phyloP scores from a whole-genome alignment of 2,797 vertebrate genomes.

The Liparis tanakae region DNA sequence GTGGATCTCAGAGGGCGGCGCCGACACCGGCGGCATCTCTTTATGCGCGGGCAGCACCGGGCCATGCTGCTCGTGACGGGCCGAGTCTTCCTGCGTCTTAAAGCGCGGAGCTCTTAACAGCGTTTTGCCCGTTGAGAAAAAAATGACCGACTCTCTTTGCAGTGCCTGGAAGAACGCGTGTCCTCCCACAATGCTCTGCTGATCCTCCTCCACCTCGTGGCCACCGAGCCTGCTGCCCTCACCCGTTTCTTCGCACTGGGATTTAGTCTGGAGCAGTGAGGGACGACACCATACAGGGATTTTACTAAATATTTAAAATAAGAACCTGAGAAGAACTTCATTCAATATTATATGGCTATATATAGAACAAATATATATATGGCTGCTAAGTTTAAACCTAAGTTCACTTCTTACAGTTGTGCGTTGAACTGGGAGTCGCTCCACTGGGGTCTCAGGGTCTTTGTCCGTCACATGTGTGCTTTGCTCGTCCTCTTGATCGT shows the following conservation, averaged over 20 bases:
- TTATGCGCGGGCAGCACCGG: background rate
- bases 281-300: background rate
- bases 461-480: slow-evolving; percentile 17
- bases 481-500: slow-evolving; percentile 68
- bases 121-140: slow-evolving; percentile 80
- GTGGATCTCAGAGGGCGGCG: slow-evolving; percentile 6
- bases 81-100: slow-evolving; percentile 43
- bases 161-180: slow-evolving; percentile 71
- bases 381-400: background rate
- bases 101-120: slow-evolving; percentile 51
- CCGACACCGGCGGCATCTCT: slow-evolving; percentile 3
- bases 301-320: background rate
- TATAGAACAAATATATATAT: too few relatives aligned
- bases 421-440: slow-evolving; percentile 26
- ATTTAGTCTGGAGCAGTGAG: slow-evolving; percentile 49
- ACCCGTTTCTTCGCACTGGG: slow-evolving; percentile 30
- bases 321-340: background rate
- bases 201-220: slow-evolving; percentile 2
- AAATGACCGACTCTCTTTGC: slow-evolving; percentile 83
- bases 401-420: slow-evolving; percentile 53
- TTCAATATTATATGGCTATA: background rate
- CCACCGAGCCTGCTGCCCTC: background rate
- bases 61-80: slow-evolving; percentile 2
- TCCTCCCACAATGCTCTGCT: slow-evolving; percentile 8
- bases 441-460: slow-evolving; percentile 35